Evolutionary conservation across 1,140 invertebrate genomes (phyloP).

Genomic region (Odontomachus brunneus): DNA sequence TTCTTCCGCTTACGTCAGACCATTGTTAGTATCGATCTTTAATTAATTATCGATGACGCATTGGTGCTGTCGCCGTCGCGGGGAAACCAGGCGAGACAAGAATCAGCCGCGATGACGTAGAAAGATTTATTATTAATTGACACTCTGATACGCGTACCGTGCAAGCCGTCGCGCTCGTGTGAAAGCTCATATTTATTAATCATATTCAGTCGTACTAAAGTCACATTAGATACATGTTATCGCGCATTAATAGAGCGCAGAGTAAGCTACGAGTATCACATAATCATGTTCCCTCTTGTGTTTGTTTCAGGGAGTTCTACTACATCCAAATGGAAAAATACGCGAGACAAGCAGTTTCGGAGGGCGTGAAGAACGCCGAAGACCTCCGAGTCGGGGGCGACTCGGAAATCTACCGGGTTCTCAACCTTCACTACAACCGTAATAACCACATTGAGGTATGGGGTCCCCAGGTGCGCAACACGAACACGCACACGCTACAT

Average conservation of each 20-base stretch:
- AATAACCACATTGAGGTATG: constrained; percentile 99
- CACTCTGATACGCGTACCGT: background rate
- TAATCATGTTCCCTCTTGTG: constrained; percentile 63
- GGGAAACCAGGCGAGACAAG: constrained; percentile 44
- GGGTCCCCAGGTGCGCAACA: constrained; percentile 87
- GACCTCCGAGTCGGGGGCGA: constrained; percentile 97
- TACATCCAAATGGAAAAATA: constrained; percentile 99
- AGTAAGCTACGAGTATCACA: background rate
- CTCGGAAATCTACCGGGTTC: constrained; percentile 98
- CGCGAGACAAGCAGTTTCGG: constrained; percentile 98
- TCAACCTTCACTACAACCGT: constrained; percentile 99
- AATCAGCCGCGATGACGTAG: constrained; percentile 57
- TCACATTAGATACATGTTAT: background rate
- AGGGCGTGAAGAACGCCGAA: constrained; percentile 96
- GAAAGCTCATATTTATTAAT: constrained; percentile 13
- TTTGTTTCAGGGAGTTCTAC: constrained; percentile 98
- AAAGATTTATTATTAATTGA: constrained; percentile 61
- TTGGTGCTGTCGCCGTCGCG: constrained; percentile 58
- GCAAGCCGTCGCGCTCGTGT: background rate
- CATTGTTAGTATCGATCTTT: constrained; percentile 75
- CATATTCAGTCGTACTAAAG: background rate
- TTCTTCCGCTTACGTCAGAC: constrained; percentile 71
- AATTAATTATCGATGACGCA: constrained; percentile 77
- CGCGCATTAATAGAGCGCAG: no score
- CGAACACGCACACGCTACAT: constrained; percentile 81